Conservation (phyloP, 2,888 invertebrate species). For the Stenurella melanura region DNA sequence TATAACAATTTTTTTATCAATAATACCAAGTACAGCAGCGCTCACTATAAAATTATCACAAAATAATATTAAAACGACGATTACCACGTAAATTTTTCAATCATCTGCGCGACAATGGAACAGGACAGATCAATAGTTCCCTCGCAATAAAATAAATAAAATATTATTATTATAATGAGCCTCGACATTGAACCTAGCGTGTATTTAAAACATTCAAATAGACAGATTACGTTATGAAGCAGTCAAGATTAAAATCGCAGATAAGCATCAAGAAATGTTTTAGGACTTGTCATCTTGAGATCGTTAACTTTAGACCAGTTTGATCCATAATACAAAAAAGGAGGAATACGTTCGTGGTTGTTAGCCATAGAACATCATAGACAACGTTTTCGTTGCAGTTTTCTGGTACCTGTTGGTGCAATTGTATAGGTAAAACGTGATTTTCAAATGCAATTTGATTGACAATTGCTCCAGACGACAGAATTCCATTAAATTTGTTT, state of each 20-base stretch:
- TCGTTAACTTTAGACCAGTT: constrained; percentile 35
- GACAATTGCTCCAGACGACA: constrained; percentile 32
- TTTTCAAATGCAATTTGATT: constrained; percentile 27
- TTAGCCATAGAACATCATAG: constrained; percentile 34
- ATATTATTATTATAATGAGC: constrained; percentile 49
- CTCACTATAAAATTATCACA: not conserved
- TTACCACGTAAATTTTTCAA: not conserved
- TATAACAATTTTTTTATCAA: too few species aligned
- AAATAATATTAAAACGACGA: not conserved
- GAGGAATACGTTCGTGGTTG: constrained; percentile 24
- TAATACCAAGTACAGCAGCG: too few species aligned
- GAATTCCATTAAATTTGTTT: constrained; percentile 23
- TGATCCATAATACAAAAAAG: constrained; percentile 43
- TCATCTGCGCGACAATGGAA: not conserved
- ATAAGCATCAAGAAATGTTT: constrained; percentile 57
- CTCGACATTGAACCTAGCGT: constrained; percentile 56
- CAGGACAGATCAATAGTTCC: constrained; percentile 22
- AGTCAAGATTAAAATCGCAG: constrained; percentile 57
- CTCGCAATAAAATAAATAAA: constrained; percentile 33
- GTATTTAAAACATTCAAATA: constrained; percentile 61
- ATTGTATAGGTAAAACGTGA: constrained; percentile 36
- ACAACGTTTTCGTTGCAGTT: constrained; percentile 29
- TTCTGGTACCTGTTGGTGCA: constrained; percentile 47
- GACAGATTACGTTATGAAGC: constrained; percentile 60
- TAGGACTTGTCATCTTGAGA: constrained; percentile 56